Conservation (phyloP, 2,888 invertebrate species). For the Eudasyphora cyanicolor region DNA sequence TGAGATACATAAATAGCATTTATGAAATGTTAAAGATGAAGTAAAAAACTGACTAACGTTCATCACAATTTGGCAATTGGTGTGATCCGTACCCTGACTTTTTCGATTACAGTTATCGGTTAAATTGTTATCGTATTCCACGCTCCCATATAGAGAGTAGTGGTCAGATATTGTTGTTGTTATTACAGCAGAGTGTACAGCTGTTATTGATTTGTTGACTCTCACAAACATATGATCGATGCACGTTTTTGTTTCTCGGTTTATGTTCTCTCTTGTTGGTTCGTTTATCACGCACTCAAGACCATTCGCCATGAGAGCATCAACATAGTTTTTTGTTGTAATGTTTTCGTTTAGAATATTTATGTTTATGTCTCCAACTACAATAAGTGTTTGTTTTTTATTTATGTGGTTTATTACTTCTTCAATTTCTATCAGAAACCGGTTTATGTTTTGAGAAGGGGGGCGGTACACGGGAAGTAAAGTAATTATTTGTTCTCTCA, state of each 20-base stretch:
- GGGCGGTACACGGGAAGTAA: neutral
- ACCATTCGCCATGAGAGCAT: constrained; percentile 5
- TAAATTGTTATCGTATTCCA: neutral
- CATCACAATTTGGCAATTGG: neutral
- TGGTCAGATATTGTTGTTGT: no score
- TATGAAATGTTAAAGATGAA: no score
- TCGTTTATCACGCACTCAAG: neutral
- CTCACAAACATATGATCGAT: constrained; percentile 8
- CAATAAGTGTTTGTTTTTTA: neutral
- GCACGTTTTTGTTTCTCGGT: no score
- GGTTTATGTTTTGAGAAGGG: neutral
- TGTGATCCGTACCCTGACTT: neutral
- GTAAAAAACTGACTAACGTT: no score
- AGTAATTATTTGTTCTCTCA: no score
- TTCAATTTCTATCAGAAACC: neutral
- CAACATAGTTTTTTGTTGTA: neutral
- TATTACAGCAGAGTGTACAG: neutral
- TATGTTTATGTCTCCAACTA: neutral
- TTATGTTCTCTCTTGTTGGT: neutral
- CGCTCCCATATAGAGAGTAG: constrained; percentile 29
- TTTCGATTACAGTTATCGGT: neutral
- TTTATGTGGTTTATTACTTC: neutral
- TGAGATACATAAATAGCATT: no score
- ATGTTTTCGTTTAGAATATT: neutral
- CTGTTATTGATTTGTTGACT: neutral